Conservation (phyloP, 2,797 vertebrate genomes). For the Scarus forsteni region DNA sequence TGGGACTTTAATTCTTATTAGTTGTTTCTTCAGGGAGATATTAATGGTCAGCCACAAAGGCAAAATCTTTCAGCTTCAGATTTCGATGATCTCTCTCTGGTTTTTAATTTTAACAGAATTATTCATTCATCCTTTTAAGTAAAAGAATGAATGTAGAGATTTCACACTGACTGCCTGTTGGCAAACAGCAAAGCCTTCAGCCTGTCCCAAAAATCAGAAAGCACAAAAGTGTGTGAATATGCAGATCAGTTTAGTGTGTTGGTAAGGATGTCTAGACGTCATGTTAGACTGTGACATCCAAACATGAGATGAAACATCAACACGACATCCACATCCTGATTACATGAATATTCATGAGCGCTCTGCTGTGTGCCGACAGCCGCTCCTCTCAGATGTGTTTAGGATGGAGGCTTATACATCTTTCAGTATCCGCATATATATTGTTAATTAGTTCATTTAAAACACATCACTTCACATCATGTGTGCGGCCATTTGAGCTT, state of each 20-base stretch:
- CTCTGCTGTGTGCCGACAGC: neutral
- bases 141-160: neutral
- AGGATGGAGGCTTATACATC: neutral
- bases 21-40: too few species aligned
- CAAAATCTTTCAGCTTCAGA: too few species aligned
- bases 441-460: neutral
- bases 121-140: too few species aligned
- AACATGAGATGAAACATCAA: conserved; percentile 20
- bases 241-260: neutral
- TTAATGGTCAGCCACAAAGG: too few species aligned
- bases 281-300: conserved; percentile 12
- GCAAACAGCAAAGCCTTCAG: neutral
- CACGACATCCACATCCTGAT: conserved; percentile 6
- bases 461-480: neutral
- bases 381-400: neutral
- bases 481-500: neutral
- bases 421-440: neutral
- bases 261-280: neutral
- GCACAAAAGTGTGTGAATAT: neutral
- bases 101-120: too few species aligned
- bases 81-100: too few species aligned
- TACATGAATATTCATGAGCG: conserved; percentile 13
- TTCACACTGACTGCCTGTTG: neutral
- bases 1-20: too few species aligned
- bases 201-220: neutral